Evolutionary conservation across 2,888 invertebrate species (phyloP).

Genomic region (Steinernema carpocapsae): DNA sequence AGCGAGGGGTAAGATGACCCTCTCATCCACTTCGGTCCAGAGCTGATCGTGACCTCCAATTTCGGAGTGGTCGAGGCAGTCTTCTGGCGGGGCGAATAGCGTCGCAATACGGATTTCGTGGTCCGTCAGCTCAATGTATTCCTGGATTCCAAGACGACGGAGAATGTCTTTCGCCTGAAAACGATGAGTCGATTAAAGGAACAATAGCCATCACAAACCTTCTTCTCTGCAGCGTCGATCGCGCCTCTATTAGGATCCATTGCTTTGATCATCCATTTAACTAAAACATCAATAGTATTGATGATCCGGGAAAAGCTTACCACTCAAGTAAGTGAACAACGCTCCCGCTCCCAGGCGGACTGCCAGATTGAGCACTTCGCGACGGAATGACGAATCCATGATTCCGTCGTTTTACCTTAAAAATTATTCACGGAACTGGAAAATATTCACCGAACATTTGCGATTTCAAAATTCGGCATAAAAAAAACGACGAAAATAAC

Average conservation of each 20-base stretch:
- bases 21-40: slow-evolving; percentile 57
- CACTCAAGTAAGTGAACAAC: slow-evolving; percentile 14
- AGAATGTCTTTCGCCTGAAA: slow-evolving; percentile 54
- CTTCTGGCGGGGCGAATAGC: slow-evolving; percentile 51
- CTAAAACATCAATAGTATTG: too few relatives aligned
- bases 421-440: too few relatives aligned
- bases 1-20: slow-evolving; percentile 63
- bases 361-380: slow-evolving; percentile 1
- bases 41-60: slow-evolving; percentile 61
- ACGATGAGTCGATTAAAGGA: neutral
- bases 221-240: neutral
- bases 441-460: too few relatives aligned
- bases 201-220: too few relatives aligned
- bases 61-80: slow-evolving; percentile 51
- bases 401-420: too few relatives aligned
- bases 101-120: slow-evolving; percentile 64
- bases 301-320: too few relatives aligned
- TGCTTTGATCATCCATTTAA: slow-evolving; percentile 19
- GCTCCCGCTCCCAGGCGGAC: slow-evolving; percentile 6
- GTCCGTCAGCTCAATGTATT: slow-evolving; percentile 55
- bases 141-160: slow-evolving; percentile 52
- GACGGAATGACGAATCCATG: neutral
- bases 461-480: too few relatives aligned
- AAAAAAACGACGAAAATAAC: too few relatives aligned
- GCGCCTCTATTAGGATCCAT: slow-evolving; percentile 1